A percentile compares a stretch with the other conserved stretches of the same genome.
Conservation (phyloP, 2,113 vertebrate species). For the Polyodon spathula region DNA sequence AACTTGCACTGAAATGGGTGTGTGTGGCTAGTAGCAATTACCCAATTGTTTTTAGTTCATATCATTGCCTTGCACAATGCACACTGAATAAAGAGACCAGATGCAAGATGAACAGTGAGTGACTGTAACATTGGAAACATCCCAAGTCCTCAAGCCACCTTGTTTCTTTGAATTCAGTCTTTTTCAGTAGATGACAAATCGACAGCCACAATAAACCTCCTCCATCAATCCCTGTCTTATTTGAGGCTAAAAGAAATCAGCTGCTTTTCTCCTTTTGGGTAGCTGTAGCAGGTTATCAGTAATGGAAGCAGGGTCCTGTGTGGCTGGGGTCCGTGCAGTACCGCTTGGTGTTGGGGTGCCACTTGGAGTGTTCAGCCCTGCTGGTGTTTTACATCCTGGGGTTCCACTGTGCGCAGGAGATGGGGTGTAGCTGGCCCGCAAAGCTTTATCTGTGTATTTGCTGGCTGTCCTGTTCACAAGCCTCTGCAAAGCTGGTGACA, state of each 20-base stretch:
- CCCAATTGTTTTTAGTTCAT: too few species aligned
- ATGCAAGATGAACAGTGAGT: too few species aligned
- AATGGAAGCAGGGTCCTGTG: slow-evolving; percentile 83
- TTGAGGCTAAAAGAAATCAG: slow-evolving; percentile 67
- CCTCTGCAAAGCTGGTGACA: slow-evolving; percentile 86
- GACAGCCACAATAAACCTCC: too few species aligned
- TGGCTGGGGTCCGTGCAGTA: slow-evolving; percentile 63
- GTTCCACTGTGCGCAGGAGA: slow-evolving; percentile 69
- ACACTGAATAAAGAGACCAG: too few species aligned
- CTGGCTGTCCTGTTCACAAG: slow-evolving; percentile 85
- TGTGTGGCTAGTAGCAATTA: too few species aligned
- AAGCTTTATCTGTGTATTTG: slow-evolving; percentile 92
- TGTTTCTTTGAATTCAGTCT: too few species aligned
- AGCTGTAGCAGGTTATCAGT: slow-evolving; percentile 92
- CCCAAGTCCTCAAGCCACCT: too few species aligned
- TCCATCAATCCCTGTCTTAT: not conserved
- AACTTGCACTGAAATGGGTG: too few species aligned
- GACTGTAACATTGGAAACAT: too few species aligned
- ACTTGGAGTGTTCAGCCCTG: slow-evolving; percentile 57
- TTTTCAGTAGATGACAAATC: too few species aligned
- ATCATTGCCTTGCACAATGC: too few species aligned
- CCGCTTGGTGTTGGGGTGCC: slow-evolving; percentile 62
- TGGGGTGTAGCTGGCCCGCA: slow-evolving; percentile 91
- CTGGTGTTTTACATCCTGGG: slow-evolving; percentile 67
- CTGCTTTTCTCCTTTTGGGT: slow-evolving; percentile 81